Conservation (phyloP, 35 echinoderm and acorn worm genomes). For the Heliocidaris tuberculata region DNA sequence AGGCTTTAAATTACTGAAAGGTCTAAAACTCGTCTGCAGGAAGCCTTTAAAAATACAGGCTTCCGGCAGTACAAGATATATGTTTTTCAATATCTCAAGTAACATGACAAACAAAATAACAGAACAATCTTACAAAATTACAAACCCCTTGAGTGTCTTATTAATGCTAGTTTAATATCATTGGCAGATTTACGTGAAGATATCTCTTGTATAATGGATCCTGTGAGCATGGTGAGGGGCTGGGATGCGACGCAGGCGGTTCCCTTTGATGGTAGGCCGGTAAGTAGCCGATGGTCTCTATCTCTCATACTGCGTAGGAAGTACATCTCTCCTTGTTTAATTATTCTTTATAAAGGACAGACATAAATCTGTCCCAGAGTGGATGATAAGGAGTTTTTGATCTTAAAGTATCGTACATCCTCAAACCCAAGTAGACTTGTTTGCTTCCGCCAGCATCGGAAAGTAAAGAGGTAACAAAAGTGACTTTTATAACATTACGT, state of each 20-base stretch:
- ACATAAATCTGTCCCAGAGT: background rate
- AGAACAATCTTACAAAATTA: background rate
- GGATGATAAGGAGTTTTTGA: background rate
- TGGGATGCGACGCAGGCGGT: background rate
- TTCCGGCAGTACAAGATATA: background rate
- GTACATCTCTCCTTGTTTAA: background rate
- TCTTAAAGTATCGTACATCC: too few relatives aligned
- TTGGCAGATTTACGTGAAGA: background rate
- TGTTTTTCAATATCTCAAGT: too few relatives aligned
- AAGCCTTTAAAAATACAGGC: background rate
- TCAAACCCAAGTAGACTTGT: too few relatives aligned
- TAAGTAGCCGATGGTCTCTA: background rate
- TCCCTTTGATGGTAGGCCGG: background rate
- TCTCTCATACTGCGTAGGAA: background rate
- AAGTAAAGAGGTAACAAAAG: too few relatives aligned
- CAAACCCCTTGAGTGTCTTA: background rate
- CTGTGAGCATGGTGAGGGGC: too few relatives aligned
- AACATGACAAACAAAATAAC: background rate
- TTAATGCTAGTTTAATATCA: background rate
- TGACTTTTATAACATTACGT: too few relatives aligned
- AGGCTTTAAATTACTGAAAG: too few relatives aligned
- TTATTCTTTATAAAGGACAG: background rate
- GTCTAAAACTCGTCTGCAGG: too few relatives aligned
- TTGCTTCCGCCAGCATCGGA: too few relatives aligned
- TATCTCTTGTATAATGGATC: background rate